Conservation (phyloP, 1,140 invertebrate genomes). For the Drosophila setifemur region DNA sequence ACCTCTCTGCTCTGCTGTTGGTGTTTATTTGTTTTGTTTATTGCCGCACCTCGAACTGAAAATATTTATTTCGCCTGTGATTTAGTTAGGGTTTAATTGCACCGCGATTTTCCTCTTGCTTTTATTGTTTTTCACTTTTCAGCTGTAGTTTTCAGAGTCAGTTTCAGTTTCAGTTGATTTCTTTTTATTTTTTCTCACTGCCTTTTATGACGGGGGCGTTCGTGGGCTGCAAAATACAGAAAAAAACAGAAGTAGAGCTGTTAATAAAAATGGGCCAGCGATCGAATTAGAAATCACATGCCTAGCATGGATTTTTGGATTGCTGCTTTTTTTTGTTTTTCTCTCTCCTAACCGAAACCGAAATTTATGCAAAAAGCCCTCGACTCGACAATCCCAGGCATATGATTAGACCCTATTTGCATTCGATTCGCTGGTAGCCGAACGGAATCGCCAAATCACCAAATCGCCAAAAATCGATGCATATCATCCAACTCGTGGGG, state of each 20-base stretch:
- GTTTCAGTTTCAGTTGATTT: conserved; percentile 19
- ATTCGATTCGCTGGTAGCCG: conserved; percentile 51
- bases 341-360: conserved; percentile 5
- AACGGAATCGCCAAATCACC: conserved; percentile 55
- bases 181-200: conserved; percentile 38
- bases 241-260: conserved; percentile 49
- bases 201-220: conserved; percentile 36
- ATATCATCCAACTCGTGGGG: conserved; percentile 27
- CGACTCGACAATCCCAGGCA: conserved; percentile 1
- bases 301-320: conserved; percentile 12
- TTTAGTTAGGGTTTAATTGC: conserved; percentile 55
- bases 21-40: conserved; percentile 37
- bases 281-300: conserved; percentile 51
- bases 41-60: conserved; percentile 26
- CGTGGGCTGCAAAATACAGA: conserved; percentile 43
- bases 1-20: conserved; percentile 25
- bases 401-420: conserved; percentile 67
- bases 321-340: not conserved
- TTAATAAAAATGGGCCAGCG: conserved; percentile 46
- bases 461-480: conserved; percentile 62
- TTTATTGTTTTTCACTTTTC: conserved; percentile 63
- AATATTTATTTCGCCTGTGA: conserved; percentile 34
- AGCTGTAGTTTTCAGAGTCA: not conserved
- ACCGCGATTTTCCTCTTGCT: conserved; percentile 39
- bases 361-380: conserved; percentile 48